phyloP scores from a whole-genome alignment of 2,113 vertebrate species.

The Nothocercus julius region DNA sequence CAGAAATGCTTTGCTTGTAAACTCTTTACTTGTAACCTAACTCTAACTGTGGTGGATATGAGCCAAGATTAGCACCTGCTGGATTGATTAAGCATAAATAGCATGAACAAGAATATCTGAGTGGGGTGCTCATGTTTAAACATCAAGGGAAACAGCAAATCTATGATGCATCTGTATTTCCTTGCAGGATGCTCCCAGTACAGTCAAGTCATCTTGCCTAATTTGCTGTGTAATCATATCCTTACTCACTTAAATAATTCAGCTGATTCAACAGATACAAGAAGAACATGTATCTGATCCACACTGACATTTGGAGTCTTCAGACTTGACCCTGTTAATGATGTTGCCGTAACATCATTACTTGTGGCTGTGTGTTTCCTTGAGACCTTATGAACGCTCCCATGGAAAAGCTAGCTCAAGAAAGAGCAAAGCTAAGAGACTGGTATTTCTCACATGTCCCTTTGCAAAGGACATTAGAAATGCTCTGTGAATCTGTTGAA shows the following conservation, averaged over 20 bases:
- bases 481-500: not conserved
- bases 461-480: not conserved
- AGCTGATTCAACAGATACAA: not conserved
- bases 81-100: slow-evolving; percentile 7
- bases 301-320: not conserved
- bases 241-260: not conserved
- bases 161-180: not conserved
- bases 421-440: not conserved
- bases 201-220: not conserved
- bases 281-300: not conserved
- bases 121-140: not conserved
- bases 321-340: not conserved
- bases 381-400: not conserved
- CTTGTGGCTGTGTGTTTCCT: not conserved
- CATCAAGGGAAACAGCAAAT: not conserved
- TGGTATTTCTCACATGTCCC: rapidly evolving
- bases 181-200: not conserved
- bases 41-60: not conserved
- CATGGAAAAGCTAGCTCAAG: not conserved
- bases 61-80: slow-evolving; percentile 40
- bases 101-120: not conserved
- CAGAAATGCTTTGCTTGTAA: not conserved
- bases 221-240: not conserved
- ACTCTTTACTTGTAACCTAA: not conserved
- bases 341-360: not conserved